Conservation (phyloP, 2,797 vertebrate species). For the Gambusia yucatana region DNA sequence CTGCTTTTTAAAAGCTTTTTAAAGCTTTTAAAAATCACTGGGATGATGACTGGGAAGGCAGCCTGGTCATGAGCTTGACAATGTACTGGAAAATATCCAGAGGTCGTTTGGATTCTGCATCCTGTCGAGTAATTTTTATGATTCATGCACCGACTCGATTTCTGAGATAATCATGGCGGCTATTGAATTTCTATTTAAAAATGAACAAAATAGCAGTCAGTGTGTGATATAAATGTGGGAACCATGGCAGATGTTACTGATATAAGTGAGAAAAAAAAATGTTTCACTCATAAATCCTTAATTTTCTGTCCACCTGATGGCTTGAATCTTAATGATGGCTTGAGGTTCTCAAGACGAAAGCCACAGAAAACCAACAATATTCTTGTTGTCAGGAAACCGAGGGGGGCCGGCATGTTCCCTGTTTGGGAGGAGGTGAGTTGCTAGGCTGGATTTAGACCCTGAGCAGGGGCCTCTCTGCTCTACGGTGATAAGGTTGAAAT, state of each 20-base stretch:
- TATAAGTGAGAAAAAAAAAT: background rate
- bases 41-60: background rate
- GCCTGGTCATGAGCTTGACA: background rate
- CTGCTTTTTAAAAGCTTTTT: background rate
- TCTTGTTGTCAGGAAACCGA: conserved; percentile 40
- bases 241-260: background rate
- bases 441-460: conserved; percentile 77
- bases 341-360: background rate
- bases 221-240: background rate
- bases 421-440: conserved; percentile 62
- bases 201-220: background rate
- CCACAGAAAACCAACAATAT: conserved; percentile 11
- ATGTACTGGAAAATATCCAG: background rate
- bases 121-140: background rate
- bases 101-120: background rate
- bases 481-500: conserved; percentile 58
- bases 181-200: background rate
- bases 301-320: background rate
- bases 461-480: conserved; percentile 58
- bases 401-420: conserved; percentile 19
- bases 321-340: background rate
- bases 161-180: background rate
- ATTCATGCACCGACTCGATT: background rate
- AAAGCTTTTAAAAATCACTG: no score
- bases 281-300: background rate